Percentiles rank a stretch among this genome's conserved stretches.
These are phyloP conservation scores for Ciconia boyciana DNA, from an alignment of 2,113 vertebrate species.

Conservation along the genomic window DNA sequence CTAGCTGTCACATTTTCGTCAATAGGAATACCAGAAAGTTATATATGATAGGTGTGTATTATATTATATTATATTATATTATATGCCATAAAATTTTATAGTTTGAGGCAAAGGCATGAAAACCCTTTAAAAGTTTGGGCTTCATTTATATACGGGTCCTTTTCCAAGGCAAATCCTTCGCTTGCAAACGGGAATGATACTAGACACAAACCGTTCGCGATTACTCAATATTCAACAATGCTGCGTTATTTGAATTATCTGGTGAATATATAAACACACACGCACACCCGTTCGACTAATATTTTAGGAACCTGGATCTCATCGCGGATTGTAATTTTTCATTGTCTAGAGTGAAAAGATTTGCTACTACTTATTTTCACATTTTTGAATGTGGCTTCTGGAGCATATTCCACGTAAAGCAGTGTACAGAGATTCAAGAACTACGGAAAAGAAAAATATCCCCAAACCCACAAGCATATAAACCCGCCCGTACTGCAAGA, in stretches of 20 bases:
- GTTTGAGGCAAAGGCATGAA: background rate
- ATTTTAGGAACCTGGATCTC: constrained; percentile 20
- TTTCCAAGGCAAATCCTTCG: background rate
- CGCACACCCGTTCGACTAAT: background rate
- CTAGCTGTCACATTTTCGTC: background rate
- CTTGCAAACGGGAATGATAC: background rate
- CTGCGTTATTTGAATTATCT: background rate
- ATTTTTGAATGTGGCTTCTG: background rate
- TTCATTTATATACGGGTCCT: background rate
- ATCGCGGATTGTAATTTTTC: constrained; percentile 12
- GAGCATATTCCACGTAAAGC: background rate
- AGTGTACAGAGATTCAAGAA: background rate
- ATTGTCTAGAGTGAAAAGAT: background rate
- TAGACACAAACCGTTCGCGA: background rate
- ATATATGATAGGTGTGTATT: background rate
- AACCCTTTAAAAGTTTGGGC: background rate
- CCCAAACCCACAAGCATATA: background rate
- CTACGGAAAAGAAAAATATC: background rate
- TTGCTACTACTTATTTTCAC: background rate
- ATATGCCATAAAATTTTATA: background rate
- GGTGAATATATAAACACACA: background rate
- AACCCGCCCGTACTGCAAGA: background rate
- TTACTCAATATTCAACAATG: background rate
- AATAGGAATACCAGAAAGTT: constrained; percentile 12
- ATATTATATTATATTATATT: background rate